Evolutionary conservation across 2,888 invertebrate genomes (phyloP).

Genomic region (Antheraea assamensis): DNA sequence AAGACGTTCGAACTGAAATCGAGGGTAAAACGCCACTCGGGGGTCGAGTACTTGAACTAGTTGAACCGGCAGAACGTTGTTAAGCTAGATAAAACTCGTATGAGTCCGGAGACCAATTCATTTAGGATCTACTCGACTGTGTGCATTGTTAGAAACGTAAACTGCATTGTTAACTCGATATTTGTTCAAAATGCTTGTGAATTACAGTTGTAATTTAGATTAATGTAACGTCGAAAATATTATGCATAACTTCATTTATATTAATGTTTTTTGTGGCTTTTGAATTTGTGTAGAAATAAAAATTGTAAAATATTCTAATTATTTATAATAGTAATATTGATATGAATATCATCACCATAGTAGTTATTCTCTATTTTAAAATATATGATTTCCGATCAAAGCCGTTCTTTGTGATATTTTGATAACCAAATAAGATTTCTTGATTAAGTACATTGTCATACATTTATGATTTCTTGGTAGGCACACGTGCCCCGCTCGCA

Average conservation of each 20-base stretch:
- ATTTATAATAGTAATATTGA: not conserved
- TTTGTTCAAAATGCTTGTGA: not conserved
- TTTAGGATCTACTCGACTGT: slow-evolving; percentile 29
- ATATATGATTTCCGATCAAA: too few relatives aligned
- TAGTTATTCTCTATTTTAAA: too few relatives aligned
- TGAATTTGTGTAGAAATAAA: not conserved
- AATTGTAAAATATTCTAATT: not conserved
- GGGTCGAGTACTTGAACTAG: slow-evolving; percentile 38
- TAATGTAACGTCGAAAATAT: not conserved
- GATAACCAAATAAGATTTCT: too few relatives aligned
- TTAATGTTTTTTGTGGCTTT: not conserved
- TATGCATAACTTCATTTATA: not conserved
- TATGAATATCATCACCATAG: too few relatives aligned
- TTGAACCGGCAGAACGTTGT: slow-evolving; percentile 23
- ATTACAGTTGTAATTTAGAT: not conserved
- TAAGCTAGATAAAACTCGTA: slow-evolving; percentile 15
- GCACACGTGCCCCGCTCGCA: too few relatives aligned
- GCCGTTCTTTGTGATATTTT: too few relatives aligned
- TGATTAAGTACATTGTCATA: too few relatives aligned
- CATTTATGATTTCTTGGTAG: too few relatives aligned
- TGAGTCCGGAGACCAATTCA: slow-evolving; percentile 21
- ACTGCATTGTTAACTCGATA: not conserved
- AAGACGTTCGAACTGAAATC: slow-evolving; percentile 55
- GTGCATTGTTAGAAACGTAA: slow-evolving; percentile 23
- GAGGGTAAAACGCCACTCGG: slow-evolving; percentile 50